phyloP scores from a whole-genome alignment of 2,113 vertebrate genomes.

The Dendropsophus ebraccatus region DNA sequence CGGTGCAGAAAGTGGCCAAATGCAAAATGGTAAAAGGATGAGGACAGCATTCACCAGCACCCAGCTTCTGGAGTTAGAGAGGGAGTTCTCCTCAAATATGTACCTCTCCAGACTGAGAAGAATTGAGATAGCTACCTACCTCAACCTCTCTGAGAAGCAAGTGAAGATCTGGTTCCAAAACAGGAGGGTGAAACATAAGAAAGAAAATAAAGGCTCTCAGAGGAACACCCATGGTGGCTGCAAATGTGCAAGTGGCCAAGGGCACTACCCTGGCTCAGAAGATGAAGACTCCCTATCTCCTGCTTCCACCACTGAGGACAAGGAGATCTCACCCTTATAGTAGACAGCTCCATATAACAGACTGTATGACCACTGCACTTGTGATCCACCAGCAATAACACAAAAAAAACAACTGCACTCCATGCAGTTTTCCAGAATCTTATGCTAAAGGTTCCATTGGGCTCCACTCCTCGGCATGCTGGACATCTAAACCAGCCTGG shows the following conservation, averaged over 20 bases:
- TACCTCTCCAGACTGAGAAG: conserved; percentile 94
- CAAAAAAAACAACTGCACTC: not conserved
- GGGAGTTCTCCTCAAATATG: conserved; percentile 98
- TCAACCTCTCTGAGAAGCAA: conserved; percentile 97
- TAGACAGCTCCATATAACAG: not conserved
- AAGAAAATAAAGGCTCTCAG: conserved; percentile 91
- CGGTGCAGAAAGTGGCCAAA: conserved; percentile 80
- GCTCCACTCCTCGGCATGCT: not conserved
- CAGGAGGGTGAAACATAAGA: conserved; percentile 97
- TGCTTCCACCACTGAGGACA: conserved; percentile 87
- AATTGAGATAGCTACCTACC: conserved; percentile 97
- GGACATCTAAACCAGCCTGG: not conserved
- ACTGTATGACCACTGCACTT: conserved; percentile 29
- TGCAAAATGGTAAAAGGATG: conserved; percentile 95
- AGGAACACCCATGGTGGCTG: conserved; percentile 85
- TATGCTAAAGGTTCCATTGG: not conserved
- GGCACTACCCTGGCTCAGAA: conserved; percentile 89
- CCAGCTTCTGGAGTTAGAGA: conserved; percentile 94
- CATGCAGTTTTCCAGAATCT: not conserved
- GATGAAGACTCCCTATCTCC: conserved; percentile 95
- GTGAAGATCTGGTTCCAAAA: conserved; percentile 99
- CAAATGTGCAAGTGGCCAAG: conserved; percentile 85
- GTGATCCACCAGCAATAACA: not conserved
- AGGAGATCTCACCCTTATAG: conserved; percentile 86
- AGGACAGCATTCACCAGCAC: conserved; percentile 98